Evolutionary conservation across 2,797 vertebrate species (phyloP).

Genomic region (Choloepus didactylus): DNA sequence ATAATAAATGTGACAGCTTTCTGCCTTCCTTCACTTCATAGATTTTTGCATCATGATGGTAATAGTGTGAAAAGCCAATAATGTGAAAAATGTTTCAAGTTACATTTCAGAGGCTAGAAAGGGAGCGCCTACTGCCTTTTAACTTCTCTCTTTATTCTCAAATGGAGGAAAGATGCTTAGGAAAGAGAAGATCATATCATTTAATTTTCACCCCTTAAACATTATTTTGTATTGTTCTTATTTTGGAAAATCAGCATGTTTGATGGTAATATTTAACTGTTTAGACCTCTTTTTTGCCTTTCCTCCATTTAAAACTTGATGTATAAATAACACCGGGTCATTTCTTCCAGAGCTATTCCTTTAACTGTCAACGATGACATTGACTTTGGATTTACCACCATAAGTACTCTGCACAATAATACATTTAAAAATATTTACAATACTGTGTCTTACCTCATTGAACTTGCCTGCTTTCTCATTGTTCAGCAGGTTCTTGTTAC

Average conservation of each 20-base stretch:
- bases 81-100: slow-evolving; percentile 46
- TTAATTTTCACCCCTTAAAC: not conserved
- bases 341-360: not conserved
- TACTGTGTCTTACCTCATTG: too few species aligned
- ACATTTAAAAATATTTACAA: not conserved
- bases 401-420: not conserved
- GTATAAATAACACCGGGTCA: not conserved
- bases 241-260: slow-evolving; percentile 4
- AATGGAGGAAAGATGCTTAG: not conserved
- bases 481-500: not conserved
- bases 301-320: not conserved
- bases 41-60: slow-evolving; percentile 61
- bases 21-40: slow-evolving; percentile 60
- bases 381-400: not conserved
- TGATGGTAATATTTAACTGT: not conserved
- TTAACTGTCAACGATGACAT: not conserved
- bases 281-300: too few species aligned
- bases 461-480: not conserved
- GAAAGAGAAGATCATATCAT: not conserved
- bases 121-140: not conserved
- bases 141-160: slow-evolving; percentile 30
- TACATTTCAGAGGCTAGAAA: slow-evolving; percentile 56
- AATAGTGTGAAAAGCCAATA: slow-evolving; percentile 44
- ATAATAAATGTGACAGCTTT: not conserved
- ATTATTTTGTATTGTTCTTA: not conserved